Evolutionary conservation across 2,113 vertebrate genomes (phyloP).

Genomic region (Diadophis punctatus): DNA sequence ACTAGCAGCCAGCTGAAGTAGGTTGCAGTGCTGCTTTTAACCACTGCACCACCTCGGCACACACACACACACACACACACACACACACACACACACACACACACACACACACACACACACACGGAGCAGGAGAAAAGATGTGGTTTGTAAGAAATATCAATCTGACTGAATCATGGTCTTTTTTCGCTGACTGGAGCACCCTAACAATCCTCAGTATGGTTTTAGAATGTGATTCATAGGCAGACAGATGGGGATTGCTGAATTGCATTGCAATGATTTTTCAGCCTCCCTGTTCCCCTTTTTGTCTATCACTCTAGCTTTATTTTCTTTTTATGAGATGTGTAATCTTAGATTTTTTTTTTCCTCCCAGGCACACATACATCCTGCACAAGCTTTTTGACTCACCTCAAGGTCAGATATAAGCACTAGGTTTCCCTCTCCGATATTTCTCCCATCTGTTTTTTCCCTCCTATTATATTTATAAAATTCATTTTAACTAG

Average conservation of each 20-base stretch:
- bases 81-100: too few species aligned
- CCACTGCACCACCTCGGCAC: too few species aligned
- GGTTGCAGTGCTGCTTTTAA: too few species aligned
- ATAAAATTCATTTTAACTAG: neutral
- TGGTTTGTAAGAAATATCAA: neutral
- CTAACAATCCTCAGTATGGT: neutral
- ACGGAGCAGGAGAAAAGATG: neutral
- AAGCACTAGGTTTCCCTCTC: neutral
- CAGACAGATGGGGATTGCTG: neutral
- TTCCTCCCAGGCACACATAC: neutral
- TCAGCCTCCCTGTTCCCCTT: neutral
- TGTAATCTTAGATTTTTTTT: neutral
- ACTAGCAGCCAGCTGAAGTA: too few species aligned
- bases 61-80: too few species aligned
- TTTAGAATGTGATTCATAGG: neutral
- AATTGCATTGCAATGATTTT: neutral
- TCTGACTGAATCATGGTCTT: neutral
- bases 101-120: too few species aligned
- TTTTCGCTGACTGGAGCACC: neutral
- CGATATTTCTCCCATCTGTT: neutral
- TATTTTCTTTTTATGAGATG: neutral
- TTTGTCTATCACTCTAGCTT: neutral
- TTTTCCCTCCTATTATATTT: neutral
- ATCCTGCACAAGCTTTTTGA: neutral
- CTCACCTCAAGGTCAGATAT: neutral